Conservation (phyloP, 2,888 invertebrate species). For the Eretmocerus hayati region DNA sequence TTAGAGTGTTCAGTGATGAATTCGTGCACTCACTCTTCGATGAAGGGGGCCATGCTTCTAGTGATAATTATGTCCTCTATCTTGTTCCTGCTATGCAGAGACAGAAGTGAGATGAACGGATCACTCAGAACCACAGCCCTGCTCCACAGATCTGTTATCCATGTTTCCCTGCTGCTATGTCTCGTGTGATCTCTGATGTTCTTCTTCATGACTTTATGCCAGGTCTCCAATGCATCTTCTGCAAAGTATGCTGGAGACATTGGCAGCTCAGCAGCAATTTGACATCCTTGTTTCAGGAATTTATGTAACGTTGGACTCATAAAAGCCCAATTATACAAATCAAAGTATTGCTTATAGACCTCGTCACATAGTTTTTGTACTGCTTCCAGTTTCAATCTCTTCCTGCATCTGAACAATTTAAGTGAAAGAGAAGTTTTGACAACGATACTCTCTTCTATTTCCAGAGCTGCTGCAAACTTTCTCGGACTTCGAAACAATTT, state of each 20-base stretch:
- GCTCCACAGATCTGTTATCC: no score
- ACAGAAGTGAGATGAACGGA: no score
- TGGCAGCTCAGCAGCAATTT: background rate
- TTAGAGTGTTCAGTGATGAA: no score
- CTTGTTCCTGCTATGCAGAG: no score
- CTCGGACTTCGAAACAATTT: background rate
- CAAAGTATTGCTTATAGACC: background rate
- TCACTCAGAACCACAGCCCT: no score
- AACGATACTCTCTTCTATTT: slow-evolving; percentile 1
- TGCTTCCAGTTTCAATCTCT: background rate
- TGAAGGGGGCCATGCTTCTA: no score
- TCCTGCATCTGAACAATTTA: background rate
- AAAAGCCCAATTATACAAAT: background rate
- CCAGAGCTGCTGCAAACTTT: slow-evolving; percentile 1
- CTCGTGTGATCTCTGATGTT: no score
- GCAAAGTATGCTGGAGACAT: background rate
- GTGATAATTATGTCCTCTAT: no score
- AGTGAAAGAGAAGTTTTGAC: background rate
- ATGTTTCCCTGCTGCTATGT: no score
- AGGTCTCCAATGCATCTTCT: background rate
- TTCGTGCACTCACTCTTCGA: no score
- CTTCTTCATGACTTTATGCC: no score
- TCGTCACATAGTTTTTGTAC: background rate
- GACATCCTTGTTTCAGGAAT: background rate
- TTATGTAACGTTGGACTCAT: background rate